Percentiles rank a stretch among this genome's conserved stretches.
Conservation (phyloP, 2,888 invertebrate species). For the Drosophila anomalipes region DNA sequence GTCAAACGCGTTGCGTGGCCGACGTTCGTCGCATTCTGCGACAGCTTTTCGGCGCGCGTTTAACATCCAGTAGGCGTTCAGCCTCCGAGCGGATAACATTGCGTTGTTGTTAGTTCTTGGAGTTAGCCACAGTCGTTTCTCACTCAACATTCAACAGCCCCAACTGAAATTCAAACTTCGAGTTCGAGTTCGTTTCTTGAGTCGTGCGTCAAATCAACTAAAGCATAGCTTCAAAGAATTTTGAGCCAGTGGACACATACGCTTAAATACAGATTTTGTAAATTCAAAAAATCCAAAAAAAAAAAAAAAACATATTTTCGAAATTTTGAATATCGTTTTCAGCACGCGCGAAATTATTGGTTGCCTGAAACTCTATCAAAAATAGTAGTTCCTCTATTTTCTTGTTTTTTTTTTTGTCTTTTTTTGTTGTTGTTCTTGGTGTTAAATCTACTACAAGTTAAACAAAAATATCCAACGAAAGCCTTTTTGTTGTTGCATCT, state of each 20-base stretch:
- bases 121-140: conserved; percentile 44
- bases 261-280: neutral
- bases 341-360: conserved; percentile 18
- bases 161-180: conserved; percentile 26
- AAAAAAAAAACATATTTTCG: neutral
- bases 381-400: conserved; percentile 7
- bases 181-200: conserved; percentile 42
- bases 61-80: conserved; percentile 85
- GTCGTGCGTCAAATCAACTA: conserved; percentile 26
- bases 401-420: conserved; percentile 12
- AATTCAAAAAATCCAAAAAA: neutral
- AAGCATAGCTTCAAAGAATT: neutral
- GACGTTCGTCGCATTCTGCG: conserved; percentile 57
- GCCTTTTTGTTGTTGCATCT: conserved; percentile 23
- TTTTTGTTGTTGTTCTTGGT: conserved; percentile 33
- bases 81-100: conserved; percentile 86
- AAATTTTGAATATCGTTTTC: conserved; percentile 15
- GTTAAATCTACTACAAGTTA: conserved; percentile 6
- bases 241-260: conserved; percentile 9
- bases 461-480: conserved; percentile 11
- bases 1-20: conserved; percentile 46
- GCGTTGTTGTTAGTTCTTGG: conserved; percentile 79
- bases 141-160: conserved; percentile 29
- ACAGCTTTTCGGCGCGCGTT: conserved; percentile 73
- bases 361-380: conserved; percentile 20